A percentile compares a stretch with the other conserved stretches of the same genome.
Evolutionary conservation across 2,797 vertebrate genomes (phyloP).

Genomic region (Iguana delicatissima): DNA sequence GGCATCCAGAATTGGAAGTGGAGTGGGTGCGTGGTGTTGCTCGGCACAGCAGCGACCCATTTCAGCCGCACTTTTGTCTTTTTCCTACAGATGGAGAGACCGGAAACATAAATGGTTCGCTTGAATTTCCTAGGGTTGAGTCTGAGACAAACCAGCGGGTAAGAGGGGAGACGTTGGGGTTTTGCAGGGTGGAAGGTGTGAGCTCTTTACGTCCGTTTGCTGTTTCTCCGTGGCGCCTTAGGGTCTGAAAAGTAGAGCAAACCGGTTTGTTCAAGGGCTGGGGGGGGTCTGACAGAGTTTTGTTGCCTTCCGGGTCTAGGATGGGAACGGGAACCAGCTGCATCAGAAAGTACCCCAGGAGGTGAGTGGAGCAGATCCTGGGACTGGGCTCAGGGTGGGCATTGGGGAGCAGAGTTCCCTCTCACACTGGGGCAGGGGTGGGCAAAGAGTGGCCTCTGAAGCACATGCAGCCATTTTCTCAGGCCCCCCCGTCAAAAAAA

Average conservation of each 20-base stretch:
- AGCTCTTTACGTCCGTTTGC: neutral
- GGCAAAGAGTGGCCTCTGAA: too few relatives aligned
- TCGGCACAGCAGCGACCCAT: accelerated
- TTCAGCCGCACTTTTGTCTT: neutral
- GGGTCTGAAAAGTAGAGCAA: too few relatives aligned
- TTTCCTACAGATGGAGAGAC: slow-evolving; percentile 82
- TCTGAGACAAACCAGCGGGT: slow-evolving; percentile 73
- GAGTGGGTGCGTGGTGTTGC: too few relatives aligned
- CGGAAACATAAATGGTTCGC: slow-evolving; percentile 83
- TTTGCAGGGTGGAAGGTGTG: neutral
- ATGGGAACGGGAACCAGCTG: slow-evolving; percentile 91
- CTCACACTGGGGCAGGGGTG: neutral
- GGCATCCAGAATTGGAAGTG: accelerated
- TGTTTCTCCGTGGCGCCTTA: neutral
- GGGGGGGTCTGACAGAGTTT: neutral
- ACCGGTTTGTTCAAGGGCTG: accelerated
- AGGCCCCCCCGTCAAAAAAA: too few relatives aligned
- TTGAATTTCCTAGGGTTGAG: slow-evolving; percentile 75
- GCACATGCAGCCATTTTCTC: too few relatives aligned
- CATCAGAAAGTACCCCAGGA: slow-evolving; percentile 82
- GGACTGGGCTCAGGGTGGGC: too few relatives aligned
- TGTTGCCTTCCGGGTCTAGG: slow-evolving; percentile 75
- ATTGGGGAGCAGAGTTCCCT: too few relatives aligned
- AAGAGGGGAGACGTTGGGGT: neutral
- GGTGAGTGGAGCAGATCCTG: slow-evolving; percentile 74